Percentiles rank a stretch among this genome's conserved stretches.
phyloP scores from a whole-genome alignment of 2,113 vertebrate genomes.

The Thoracochromis brauschi region DNA sequence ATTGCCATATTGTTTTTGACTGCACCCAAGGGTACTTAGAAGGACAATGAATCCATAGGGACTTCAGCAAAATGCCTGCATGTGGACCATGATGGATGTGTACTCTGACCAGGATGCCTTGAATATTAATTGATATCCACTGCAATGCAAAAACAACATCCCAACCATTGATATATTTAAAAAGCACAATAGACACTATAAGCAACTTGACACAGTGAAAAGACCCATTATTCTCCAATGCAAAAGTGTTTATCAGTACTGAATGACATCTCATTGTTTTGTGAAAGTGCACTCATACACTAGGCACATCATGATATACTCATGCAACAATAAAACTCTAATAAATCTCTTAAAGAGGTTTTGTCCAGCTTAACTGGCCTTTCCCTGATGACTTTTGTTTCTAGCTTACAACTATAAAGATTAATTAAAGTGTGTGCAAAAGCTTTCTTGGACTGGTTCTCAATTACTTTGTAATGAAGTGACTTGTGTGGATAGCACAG shows the following conservation, averaged over 20 bases:
- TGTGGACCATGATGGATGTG: constrained; percentile 32
- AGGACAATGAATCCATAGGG: constrained; percentile 29
- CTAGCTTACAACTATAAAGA: too few species aligned
- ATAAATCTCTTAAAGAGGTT: background rate
- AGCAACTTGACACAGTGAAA: background rate
- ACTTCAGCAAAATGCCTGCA: background rate
- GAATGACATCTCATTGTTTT: background rate
- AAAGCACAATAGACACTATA: background rate
- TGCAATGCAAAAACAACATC: background rate
- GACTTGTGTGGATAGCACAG: too few species aligned
- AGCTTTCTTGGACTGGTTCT: too few species aligned
- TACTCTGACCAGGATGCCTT: background rate
- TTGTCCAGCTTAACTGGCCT: too few species aligned
- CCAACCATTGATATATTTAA: background rate
- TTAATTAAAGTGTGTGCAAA: too few species aligned
- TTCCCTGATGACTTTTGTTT: too few species aligned
- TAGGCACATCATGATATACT: background rate
- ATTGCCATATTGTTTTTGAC: constrained; percentile 37
- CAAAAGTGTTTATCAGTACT: background rate
- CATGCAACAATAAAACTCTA: background rate
- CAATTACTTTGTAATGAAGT: too few species aligned
- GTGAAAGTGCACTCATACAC: background rate
- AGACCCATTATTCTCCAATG: background rate
- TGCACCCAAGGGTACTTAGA: constrained; percentile 3
- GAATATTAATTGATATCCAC: constrained; percentile 27